A percentile compares a stretch with the other conserved stretches of the same genome.
These are phyloP conservation scores for Bombylius discolor DNA, from an alignment of 2,888 invertebrate genomes.

Conservation along the genomic window DNA sequence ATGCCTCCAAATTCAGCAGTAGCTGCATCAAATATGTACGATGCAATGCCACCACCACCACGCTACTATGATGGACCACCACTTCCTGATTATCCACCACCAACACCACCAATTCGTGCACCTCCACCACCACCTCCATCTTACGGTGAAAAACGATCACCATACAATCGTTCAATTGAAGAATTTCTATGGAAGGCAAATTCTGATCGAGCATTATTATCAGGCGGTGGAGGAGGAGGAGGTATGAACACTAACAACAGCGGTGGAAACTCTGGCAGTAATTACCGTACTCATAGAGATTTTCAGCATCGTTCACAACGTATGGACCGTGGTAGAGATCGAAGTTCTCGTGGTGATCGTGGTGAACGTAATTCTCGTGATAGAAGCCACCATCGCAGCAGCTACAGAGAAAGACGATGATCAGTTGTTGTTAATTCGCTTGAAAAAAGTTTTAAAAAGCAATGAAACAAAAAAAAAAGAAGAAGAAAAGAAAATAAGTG, in stretches of 20 bases:
- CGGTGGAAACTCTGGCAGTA: constrained; percentile 19
- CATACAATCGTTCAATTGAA: constrained; percentile 77
- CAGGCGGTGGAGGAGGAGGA: constrained; percentile 15
- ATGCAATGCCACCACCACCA: constrained; percentile 57
- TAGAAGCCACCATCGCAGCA: constrained; percentile 23
- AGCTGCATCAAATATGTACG: constrained; percentile 37
- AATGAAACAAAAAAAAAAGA: too few species aligned
- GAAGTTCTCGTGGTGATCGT: constrained; percentile 27
- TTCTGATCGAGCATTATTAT: constrained; percentile 14
- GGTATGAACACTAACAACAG: constrained; percentile 9
- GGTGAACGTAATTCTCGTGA: constrained; percentile 40
- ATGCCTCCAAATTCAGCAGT: constrained; percentile 44
- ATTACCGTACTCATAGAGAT: constrained; percentile 26
- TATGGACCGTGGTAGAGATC: constrained; percentile 29
- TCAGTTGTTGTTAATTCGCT: not conserved
- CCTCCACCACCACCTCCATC: constrained; percentile 37
- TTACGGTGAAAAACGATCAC: constrained; percentile 53
- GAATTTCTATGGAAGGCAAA: constrained; percentile 68
- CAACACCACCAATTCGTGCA: constrained; percentile 34
- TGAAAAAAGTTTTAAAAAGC: too few species aligned
- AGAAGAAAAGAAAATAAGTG: too few species aligned
- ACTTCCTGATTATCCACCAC: constrained; percentile 58
- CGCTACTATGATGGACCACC: constrained; percentile 71
- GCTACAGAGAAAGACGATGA: constrained; percentile 23
- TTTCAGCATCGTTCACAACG: constrained; percentile 23